Evolutionary conservation across 2,888 invertebrate genomes (phyloP).

Genomic region (Dynastes tityus): DNA sequence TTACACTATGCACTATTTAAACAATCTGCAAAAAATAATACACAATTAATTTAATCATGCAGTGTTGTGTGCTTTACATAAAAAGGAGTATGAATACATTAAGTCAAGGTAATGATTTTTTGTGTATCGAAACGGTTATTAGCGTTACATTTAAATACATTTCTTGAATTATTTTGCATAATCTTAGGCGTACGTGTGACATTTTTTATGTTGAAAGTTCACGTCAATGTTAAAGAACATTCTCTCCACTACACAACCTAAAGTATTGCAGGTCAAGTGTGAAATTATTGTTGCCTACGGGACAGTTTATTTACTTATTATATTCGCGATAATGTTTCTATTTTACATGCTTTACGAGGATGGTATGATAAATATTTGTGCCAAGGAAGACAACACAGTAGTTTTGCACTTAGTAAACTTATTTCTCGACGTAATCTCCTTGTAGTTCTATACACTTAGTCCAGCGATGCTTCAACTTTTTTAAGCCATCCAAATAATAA

Average conservation of each 20-base stretch:
- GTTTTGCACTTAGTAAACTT: no score
- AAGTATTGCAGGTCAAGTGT: constrained; percentile 20
- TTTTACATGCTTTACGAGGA: no score
- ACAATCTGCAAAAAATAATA: neutral
- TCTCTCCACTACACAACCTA: constrained; percentile 11
- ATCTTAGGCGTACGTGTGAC: constrained; percentile 14
- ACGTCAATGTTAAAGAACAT: constrained; percentile 24
- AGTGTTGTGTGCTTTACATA: constrained; percentile 4
- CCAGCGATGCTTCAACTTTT: no score
- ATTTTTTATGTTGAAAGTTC: constrained; percentile 24
- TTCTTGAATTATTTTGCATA: constrained; percentile 44
- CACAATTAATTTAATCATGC: constrained; percentile 4
- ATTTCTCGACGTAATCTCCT: no score
- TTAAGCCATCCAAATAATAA: no score
- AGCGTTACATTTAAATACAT: constrained; percentile 25
- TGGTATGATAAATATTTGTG: no score
- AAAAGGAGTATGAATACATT: constrained; percentile 34
- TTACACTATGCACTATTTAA: neutral
- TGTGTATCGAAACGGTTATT: constrained; percentile 29
- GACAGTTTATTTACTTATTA: no score
- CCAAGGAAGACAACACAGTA: no score
- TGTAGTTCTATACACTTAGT: no score
- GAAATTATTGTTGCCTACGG: neutral
- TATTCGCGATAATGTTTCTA: no score
- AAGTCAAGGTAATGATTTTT: constrained; percentile 41